Percentiles rank a stretch among this genome's conserved stretches.
Conservation (phyloP, 2,888 invertebrate species). For the Agrochola macilenta region DNA sequence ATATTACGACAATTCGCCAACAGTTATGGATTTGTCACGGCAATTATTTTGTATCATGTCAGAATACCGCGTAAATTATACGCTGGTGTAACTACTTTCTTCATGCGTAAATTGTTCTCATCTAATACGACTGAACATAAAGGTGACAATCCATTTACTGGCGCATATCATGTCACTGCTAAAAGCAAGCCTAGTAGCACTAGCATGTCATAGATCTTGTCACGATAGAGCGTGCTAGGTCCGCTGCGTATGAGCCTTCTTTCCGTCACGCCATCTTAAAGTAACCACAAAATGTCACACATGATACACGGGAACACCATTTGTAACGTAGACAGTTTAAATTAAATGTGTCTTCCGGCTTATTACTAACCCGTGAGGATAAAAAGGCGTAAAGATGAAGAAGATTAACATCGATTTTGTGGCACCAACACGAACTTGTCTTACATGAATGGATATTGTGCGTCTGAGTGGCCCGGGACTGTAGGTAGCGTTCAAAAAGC, state of each 20-base stretch:
- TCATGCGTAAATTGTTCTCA: constrained; percentile 25
- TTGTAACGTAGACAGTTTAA: constrained; percentile 48
- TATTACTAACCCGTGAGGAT: constrained; percentile 51
- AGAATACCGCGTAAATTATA: constrained; percentile 40
- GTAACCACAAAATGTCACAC: constrained; percentile 41
- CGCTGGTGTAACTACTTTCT: constrained; percentile 31
- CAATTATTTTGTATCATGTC: constrained; percentile 47
- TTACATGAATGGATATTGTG: constrained; percentile 76
- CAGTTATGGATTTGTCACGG: constrained; percentile 62
- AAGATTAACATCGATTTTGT: constrained; percentile 76
- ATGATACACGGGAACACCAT: constrained; percentile 46
- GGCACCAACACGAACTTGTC: constrained; percentile 75
- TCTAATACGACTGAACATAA: constrained; percentile 25
- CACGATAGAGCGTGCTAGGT: constrained; percentile 36
- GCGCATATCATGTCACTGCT: constrained; percentile 10
- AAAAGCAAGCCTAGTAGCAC: constrained; percentile 22
- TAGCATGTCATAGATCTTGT: constrained; percentile 43
- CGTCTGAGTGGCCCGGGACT: constrained; percentile 64
- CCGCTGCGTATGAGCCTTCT: neutral
- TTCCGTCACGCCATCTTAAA: constrained; percentile 30
- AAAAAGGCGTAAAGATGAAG: constrained; percentile 63
- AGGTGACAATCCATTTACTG: constrained; percentile 21
- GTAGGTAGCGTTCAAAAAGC: constrained; percentile 76
- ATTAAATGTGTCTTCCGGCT: constrained; percentile 68
- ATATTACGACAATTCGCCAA: constrained; percentile 59